Evolutionary conservation across 2,797 vertebrate species (phyloP), one percentile per base, ranked within the genome.

Genomic region (Typhlichthys subterraneus): DNA sequence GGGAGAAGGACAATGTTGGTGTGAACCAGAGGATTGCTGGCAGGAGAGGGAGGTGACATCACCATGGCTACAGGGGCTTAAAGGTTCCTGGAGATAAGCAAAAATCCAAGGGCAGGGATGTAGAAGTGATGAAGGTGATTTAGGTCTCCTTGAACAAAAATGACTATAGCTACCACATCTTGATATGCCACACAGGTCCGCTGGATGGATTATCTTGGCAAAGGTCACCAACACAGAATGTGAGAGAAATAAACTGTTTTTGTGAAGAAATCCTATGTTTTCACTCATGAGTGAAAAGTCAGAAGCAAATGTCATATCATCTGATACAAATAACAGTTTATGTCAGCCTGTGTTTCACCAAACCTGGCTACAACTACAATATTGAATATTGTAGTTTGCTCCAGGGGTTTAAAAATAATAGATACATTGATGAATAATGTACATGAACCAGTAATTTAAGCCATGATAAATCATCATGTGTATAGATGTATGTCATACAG

Each of bases 1-100:
- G 82, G 82, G 83, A 87, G 88, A 86, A 88, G 82, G 87, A 90
- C 83, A 85, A 75, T 68, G 81, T 87, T 3, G 67, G 73, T 80
- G 76, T 78, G 76, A 76, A 65, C 65, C 72, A 76, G 76, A 70
- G 77, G 80, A 70, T 58, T 59, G 69, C 51, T 56, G 53, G 31
- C 17, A n/a, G 23, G 47, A 45, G 49, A 31, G 53, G 57, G 45
- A 15, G 67, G 53, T 73, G 9, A 12, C 69, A 72, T 51, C 15
- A 9, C 67, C 69, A 82, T 72, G 78, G 75, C 74, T 82, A 83
- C 79, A 72, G 50, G 14, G 51, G 64, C 77, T 72, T 53, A 68
- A 66, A 76, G 73, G 60, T 23, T 17, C 33, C 33, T 38, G 33
- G 33, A 38, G 33, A 8, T 5, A 38, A 33, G 33, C 33, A 7